These are phyloP conservation scores for Zootermopsis nevadensis DNA, from an alignment of 2,888 invertebrate genomes.

Conservation along the genomic window DNA sequence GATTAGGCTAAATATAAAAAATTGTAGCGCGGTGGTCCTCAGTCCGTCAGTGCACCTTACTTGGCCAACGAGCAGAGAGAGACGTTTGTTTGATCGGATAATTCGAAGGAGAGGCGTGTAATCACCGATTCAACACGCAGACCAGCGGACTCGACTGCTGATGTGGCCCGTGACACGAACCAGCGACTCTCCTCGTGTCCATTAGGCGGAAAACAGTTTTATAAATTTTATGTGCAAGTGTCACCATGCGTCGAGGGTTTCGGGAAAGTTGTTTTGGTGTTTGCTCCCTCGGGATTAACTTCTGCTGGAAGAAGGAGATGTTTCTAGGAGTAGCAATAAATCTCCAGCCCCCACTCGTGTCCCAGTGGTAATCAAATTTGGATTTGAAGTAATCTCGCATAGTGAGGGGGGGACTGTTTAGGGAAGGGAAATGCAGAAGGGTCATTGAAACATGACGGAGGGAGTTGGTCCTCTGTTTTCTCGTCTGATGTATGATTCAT, in stretches of 20 bases:
- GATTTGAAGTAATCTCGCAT: conserved; percentile 56
- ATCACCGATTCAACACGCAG: no score
- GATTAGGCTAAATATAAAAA: no score
- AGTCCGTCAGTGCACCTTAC: no score
- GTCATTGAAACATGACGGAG: conserved; percentile 3
- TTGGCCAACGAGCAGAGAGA: no score
- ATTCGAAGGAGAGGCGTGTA: no score
- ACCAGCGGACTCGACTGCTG: no score
- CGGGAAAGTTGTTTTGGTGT: conserved; percentile 48
- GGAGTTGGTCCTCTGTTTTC: not conserved
- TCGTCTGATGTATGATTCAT: conserved; percentile 25
- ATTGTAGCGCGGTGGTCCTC: no score
- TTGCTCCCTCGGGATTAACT: conserved; percentile 56
- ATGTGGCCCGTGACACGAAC: no score
- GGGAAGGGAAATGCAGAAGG: conserved; percentile 10
- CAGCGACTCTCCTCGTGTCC: not conserved
- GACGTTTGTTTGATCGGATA: no score
- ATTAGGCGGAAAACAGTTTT: not conserved
- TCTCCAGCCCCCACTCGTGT: conserved; percentile 50
- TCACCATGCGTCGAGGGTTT: not conserved
- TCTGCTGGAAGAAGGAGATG: conserved; percentile 34
- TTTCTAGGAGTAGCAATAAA: conserved; percentile 47
- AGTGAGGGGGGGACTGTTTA: conserved; percentile 40
- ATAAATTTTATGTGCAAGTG: not conserved
- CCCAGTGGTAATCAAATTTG: conserved; percentile 61